A percentile compares a stretch with the other conserved stretches of the same genome.
Conservation (phyloP, 2,113 vertebrate species). For the Tragulus kanchil region DNA sequence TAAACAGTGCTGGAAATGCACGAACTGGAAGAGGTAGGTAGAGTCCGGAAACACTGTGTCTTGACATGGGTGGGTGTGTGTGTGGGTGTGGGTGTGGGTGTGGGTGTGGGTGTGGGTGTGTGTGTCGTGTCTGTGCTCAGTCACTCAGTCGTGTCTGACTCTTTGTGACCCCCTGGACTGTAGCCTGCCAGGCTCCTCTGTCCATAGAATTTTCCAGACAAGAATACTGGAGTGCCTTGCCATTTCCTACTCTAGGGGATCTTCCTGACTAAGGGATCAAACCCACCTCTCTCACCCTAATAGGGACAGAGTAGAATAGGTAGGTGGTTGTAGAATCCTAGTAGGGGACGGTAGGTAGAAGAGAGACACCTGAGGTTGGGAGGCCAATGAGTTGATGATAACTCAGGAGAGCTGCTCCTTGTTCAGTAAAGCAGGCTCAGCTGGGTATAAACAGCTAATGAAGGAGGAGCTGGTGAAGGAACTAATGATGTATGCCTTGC, state of each 20-base stretch:
- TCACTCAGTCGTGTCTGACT: not conserved
- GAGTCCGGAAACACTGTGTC: not conserved
- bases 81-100: not conserved
- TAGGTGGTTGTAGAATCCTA: no score
- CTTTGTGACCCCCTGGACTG: not conserved
- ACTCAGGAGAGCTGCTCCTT: no score
- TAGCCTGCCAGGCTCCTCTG: not conserved
- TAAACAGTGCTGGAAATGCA: not conserved
- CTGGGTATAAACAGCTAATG: no score
- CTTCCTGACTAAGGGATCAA: not conserved
- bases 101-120: no score
- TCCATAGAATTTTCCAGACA: not conserved
- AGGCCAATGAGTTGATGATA: no score
- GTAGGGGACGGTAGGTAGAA: no score
- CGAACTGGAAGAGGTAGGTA: not conserved
- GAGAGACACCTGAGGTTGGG: no score
- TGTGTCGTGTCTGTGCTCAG: not conserved
- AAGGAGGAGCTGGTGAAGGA: no score
- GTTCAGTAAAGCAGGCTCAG: no score
- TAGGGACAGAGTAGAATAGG: not conserved
- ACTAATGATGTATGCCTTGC: no score
- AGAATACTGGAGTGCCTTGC: not conserved
- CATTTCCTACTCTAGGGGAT: not conserved
- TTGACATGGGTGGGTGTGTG: not conserved
- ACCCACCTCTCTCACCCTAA: not conserved